A percentile compares a stretch with the other conserved stretches of the same genome.
Evolutionary conservation across 2,113 vertebrate species (phyloP).

Genomic region (Thunnus thynnus): DNA sequence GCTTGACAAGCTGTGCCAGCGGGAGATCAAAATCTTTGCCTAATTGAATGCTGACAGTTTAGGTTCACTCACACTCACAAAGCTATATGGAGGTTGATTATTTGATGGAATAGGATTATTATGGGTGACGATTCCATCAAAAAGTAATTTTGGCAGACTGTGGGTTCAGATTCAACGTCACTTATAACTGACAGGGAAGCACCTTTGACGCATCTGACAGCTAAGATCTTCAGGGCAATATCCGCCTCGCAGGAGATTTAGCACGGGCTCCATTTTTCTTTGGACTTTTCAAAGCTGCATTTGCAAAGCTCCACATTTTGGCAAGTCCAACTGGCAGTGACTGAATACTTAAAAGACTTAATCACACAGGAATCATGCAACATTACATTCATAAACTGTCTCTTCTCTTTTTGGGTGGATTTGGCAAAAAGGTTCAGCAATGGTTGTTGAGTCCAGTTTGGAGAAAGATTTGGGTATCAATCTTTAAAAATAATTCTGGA

Average conservation of each 20-base stretch:
- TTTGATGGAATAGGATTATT: conserved; percentile 64
- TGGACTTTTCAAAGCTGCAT: background rate
- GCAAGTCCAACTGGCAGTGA: conserved; percentile 4
- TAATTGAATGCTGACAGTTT: conserved; percentile 77
- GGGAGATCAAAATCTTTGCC: conserved; percentile 73
- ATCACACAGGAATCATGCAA: background rate
- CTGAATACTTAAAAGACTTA: conserved; percentile 16
- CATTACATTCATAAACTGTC: background rate
- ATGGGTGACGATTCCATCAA: conserved; percentile 62
- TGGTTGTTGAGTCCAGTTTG: background rate
- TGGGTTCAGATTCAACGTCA: conserved; percentile 37
- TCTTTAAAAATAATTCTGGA: background rate
- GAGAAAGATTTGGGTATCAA: background rate
- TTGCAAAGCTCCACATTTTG: background rate
- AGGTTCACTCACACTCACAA: conserved; percentile 30
- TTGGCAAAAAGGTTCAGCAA: background rate
- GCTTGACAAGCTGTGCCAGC: conserved; percentile 72
- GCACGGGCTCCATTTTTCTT: background rate
- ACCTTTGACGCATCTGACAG: conserved; percentile 69
- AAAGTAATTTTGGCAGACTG: conserved; percentile 68
- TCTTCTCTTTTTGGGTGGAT: background rate
- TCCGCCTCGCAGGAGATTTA: conserved; percentile 24
- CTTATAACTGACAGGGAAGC: conserved; percentile 47
- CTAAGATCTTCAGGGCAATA: conserved; percentile 43
- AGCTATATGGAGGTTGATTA: conserved; percentile 58